A percentile compares a stretch with the other conserved stretches of the same genome.
phyloP scores from a whole-genome alignment of 1,140 invertebrate genomes.

The Cataglyphis hispanica region DNA sequence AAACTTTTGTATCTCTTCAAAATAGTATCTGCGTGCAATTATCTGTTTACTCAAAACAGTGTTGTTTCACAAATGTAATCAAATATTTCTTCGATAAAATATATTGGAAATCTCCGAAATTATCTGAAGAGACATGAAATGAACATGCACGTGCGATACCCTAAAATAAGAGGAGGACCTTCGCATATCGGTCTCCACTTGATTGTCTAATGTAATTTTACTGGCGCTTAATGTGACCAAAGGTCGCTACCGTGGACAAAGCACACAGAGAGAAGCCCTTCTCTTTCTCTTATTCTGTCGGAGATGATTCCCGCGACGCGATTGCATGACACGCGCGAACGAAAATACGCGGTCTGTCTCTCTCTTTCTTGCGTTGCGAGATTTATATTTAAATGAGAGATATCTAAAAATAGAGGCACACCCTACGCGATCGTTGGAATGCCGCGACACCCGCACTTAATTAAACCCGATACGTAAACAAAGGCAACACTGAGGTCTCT shows the following conservation, averaged over 20 bases:
- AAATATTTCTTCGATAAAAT: background rate
- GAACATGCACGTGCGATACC: background rate
- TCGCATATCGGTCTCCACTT: background rate
- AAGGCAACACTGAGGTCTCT: background rate
- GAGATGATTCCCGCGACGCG: slow-evolving; percentile 14
- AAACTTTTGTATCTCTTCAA: slow-evolving; percentile 5
- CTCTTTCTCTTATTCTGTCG: slow-evolving; percentile 31
- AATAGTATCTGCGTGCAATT: background rate
- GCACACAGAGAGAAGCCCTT: background rate
- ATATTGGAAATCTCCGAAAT: background rate
- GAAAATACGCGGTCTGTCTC: slow-evolving; percentile 6
- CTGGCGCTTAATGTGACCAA: slow-evolving; percentile 38
- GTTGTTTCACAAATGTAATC: background rate
- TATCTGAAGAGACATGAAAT: background rate
- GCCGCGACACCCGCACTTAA: slow-evolving; percentile 19
- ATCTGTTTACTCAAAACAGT: background rate
- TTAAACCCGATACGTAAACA: slow-evolving; percentile 35
- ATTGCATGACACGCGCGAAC: slow-evolving; percentile 11
- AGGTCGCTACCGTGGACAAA: slow-evolving; percentile 35
- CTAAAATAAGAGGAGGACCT: background rate
- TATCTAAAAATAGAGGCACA: slow-evolving; percentile 75
- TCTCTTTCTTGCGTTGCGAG: background rate
- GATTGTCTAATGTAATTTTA: background rate
- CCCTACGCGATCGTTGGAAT: slow-evolving; percentile 32
- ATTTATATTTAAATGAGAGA: slow-evolving; percentile 71